Percentiles rank a stretch among this genome's conserved stretches.
These are phyloP conservation scores for Rousettus leschenaultii DNA, from an alignment of 2,113 vertebrate species.

Conservation along the genomic window DNA sequence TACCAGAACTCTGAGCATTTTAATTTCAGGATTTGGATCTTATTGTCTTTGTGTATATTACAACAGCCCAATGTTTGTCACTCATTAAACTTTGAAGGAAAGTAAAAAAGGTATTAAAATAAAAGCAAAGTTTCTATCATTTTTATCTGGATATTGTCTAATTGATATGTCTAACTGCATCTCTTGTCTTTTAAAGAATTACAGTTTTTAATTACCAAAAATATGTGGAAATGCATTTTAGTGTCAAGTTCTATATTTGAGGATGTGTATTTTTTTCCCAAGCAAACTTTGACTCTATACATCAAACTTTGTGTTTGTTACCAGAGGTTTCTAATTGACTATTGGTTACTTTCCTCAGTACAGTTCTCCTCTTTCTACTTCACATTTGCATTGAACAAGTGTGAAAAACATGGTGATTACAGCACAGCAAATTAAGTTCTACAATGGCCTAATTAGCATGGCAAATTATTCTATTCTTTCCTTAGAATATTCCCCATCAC, in stretches of 20 bases:
- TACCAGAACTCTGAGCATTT: not conserved
- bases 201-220: not conserved
- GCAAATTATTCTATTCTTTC: conserved; percentile 54
- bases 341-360: not conserved
- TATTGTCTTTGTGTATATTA: not conserved
- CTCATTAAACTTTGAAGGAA: not conserved
- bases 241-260: not conserved
- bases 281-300: not conserved
- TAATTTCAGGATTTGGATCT: not conserved
- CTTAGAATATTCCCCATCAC: conserved; percentile 31
- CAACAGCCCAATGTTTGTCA: not conserved
- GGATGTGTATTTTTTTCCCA: not conserved
- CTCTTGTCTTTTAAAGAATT: not conserved
- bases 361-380: conserved; percentile 27
- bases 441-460: conserved; percentile 50
- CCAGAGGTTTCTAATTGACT: conserved; percentile 40
- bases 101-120: not conserved
- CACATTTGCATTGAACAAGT: conserved; percentile 42
- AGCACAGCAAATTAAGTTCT: conserved; percentile 51
- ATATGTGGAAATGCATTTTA: not conserved
- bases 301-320: not conserved
- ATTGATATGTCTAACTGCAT: not conserved
- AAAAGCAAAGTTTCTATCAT: not conserved
- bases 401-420: conserved; percentile 51
- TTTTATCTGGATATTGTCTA: not conserved